Evolutionary conservation across 2,797 vertebrate species (phyloP), one percentile per base, ranked within the genome.

Genomic region (Pseudochirops corinnae): DNA sequence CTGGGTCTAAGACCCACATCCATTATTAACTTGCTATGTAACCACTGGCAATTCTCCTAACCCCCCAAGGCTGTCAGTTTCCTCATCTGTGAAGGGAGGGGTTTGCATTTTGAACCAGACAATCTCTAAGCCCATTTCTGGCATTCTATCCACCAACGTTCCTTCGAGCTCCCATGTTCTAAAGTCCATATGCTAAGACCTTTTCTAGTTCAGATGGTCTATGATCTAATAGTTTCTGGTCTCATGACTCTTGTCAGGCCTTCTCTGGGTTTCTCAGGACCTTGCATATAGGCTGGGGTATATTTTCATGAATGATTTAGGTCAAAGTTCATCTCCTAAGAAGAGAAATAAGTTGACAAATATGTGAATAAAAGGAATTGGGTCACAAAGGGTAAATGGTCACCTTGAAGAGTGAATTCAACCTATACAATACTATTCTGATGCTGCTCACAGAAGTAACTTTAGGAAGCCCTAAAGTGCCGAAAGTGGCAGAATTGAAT

Each of bases 271-370:
- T 46, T 94, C 57, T 53, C 74, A 95, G 92, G 74, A 13, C 55
- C 55, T 39, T 5, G 56, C 50, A 90, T 1, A 39, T 31, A 62
- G 67, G 16, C 7, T 82, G 67, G 21, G 4, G 62, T 46, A 50
- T 24, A 4, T 55, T 55, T 90, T 93, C 39, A 91, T 87, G 94
- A 92, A 21, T 55, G 52, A 55, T 5, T 93, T 31, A 93, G 56
- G 57, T 50, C 90, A 94, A 97, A 94, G 90, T 50, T 26, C 46
- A 90, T 91, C 90, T 92, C 93, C 93, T 46, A 29, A 94, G 56
- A 74, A 62, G 94, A 92, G 90, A 39, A 87, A 90, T 52, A 92
- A 87, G 92, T 52, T 50, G 46, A 87, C 9, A 46, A 67, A 28
- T 91, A 7, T 87, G 56, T 16, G 91, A 90, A 56, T 93, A 46